Evolutionary conservation across 2,888 invertebrate genomes (phyloP), one percentile per base, ranked within the genome.

Genomic region (Drosophila tripunctata): DNA sequence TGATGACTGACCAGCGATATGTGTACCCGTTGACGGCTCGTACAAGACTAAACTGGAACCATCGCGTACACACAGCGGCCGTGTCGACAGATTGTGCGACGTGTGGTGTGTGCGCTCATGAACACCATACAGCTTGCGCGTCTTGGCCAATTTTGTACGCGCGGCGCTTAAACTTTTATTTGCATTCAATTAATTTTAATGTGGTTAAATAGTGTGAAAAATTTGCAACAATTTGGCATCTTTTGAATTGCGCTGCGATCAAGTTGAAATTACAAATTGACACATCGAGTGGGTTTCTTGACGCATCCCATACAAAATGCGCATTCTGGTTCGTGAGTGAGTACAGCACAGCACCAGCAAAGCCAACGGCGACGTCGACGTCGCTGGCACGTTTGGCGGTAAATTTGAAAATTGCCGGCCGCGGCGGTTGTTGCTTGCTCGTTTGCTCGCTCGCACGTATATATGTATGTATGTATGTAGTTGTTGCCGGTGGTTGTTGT

Each of bases 51-150:
- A 91, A 89, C 92, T 92, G 92, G n/a, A 51, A 92, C 69, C 92
- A 93, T 92, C 91, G 91, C n/a, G n/a, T n/a, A n/a, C n/a, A n/a
- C 92, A 92, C 91, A 92, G 92, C 93, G 93, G 93, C 93, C 93
- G 93, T n/a, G n/a, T 93, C 81, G 38, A 77, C 93, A 93, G 94
- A 94, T 94, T 93, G 94, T n/a, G n/a, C n/a, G n/a, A n/a, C 94
- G 94, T 93, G 93, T 92, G 80, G 92, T 93, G 92, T 80, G 75
- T 82, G n/a, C n/a, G n/a, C n/a, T 81, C 77, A 72, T 77, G 67
- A 68, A 45, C 66, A 63, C 68, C 71, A n/a, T n/a, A n/a, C n/a
- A n/a, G n/a, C n/a, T 65, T 71, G 78, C 67, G 76, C 75, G 66
- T 64, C 76, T 76, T 66, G 14, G 57, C 40, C 67, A n/a, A n/a